Evolutionary conservation across 1,140 invertebrate genomes (phyloP).

Genomic region (Glomeris maerens): DNA sequence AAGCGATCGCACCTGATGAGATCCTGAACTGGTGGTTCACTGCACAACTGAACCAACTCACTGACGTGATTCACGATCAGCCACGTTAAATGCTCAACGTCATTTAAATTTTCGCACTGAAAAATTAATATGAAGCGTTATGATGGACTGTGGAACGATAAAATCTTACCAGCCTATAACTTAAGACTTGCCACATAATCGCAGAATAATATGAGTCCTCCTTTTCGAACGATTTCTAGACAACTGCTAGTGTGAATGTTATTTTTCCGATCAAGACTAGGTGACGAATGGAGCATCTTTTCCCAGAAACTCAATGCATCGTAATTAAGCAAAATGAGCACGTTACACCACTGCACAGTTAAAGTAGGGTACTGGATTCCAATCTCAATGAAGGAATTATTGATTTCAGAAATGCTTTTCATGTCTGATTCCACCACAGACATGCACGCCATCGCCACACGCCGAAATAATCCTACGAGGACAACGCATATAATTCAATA

Average conservation of each 20-base stretch:
- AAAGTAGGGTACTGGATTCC: slow-evolving; percentile 40
- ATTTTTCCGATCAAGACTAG: no score
- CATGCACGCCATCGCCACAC: slow-evolving; percentile 44
- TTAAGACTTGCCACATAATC: slow-evolving; percentile 46
- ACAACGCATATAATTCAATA: no score
- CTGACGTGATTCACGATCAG: slow-evolving; percentile 55
- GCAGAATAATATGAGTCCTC: slow-evolving; percentile 47
- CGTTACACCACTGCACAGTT: slow-evolving; percentile 52
- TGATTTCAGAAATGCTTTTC: slow-evolving; percentile 31
- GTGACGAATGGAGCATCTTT: slow-evolving; percentile 35
- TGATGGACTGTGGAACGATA: no score
- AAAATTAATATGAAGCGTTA: slow-evolving; percentile 19
- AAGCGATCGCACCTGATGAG: slow-evolving; percentile 33
- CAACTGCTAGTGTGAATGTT: slow-evolving; percentile 34
- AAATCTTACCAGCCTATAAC: neutral
- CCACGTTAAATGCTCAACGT: slow-evolving; percentile 59
- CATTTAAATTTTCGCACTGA: slow-evolving; percentile 48
- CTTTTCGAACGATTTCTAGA: slow-evolving; percentile 40
- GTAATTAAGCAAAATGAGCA: slow-evolving; percentile 51
- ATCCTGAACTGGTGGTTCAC: slow-evolving; percentile 47
- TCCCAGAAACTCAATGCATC: slow-evolving; percentile 46
- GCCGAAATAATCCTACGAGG: slow-evolving; percentile 39
- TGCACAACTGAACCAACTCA: slow-evolving; percentile 44
- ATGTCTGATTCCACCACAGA: slow-evolving; percentile 33
- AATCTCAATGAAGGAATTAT: slow-evolving; percentile 38